Evolutionary conservation across 2,797 vertebrate species (phyloP), one percentile per base, ranked within the genome.

Genomic region (Betta splendens): DNA sequence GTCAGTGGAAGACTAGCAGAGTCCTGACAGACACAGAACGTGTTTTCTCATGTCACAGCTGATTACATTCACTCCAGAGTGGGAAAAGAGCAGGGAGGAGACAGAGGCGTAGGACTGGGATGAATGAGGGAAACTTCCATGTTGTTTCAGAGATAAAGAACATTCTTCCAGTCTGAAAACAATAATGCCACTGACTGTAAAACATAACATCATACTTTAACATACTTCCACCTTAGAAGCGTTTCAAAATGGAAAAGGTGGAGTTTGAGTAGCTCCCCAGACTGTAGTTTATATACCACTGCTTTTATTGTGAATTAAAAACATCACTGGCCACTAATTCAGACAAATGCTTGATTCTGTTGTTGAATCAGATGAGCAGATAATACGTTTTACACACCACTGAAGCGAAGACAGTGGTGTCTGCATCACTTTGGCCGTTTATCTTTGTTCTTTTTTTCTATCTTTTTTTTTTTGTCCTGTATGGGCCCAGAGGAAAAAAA

Each of bases 11-110:
- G 93, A 93, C 94, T 94, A 94, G 93, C 90, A 91, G 91, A 92
- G 92, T 92, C 91, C 89, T 93, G 93, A 94, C 92, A 86, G 92
- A 94, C 91, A 90, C 91, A 93, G 89, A 94, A 79, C 76, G 81
- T 90, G 96, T 96, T 97, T 95, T 95, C 93, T 96, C 92, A 93
- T 97, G 96, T 98, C 96, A 98, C 95, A 95, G 94, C 93, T 97
- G 95, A 98, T 98, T 96, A 97, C 92, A 91, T 97, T 95, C 94
- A 96, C 93, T 91, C 90, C 78, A 81, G 93, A 93, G 93, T 92
- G 92, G 92, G 92, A 92, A 93, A 85, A 79, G 82, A 84, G 67
- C 46, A 72, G 64, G 49, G 66, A 70, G 60, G 71, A 77, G 70
- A 75, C 74, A 52, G 75, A 44, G 64, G 67, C 16, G 69, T 49